Base-by-base conservation (phyloP, 2,797 vertebrate species). In the Danio kyathit region DNA sequence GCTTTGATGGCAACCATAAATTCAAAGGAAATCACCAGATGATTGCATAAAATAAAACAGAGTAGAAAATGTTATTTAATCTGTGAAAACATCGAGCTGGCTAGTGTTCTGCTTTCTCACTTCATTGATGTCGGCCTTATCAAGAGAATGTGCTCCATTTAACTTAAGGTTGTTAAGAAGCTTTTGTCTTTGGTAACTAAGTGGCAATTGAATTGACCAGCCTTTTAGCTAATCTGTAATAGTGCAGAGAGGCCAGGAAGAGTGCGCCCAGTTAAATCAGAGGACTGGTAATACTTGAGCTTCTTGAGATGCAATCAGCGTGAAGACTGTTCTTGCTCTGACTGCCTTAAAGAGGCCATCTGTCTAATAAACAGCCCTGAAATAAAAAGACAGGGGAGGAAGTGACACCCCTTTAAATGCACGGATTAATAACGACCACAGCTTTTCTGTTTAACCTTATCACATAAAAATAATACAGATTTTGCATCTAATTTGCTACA, bases 151-250 rank as follows among this genome's bases (percentile, higher is more conserved):
- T 61, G 51, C 48, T 56, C 59, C 77, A 66, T 80, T 77, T 80
- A 78, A 59, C 69, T 81, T 44, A 9, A 29, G 21, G 56, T 17
- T 78, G 46, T 60, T 72, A 63, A 67, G 79, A 85, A 38, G 66
- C 52, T 69, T 84, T 81, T 63, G 70, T 83, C 51, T 63, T 52
- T 76, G 71, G 73, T 70, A 51, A 75, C 67, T 56, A 76, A 70
- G 71, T 78, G 78, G 10, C 60, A 79, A 71, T 70, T 80, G 63
- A 80, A 79, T 38, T 80, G 52, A 71, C 56, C 43, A 60, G 63
- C 48, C 38, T 67, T 77, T 48, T 64, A 72, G 61, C 63, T 73
- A 48, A 86, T 79, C 49, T 72, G 56, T 72, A 76, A 79, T 74
- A 79, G 13, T 29, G 61, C 43, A 54, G 16, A 21, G 48, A 78